Percentiles rank a stretch among this genome's conserved stretches.
Conservation (phyloP, 1,140 invertebrate species). For the Ptiloglossa arizonensis region DNA sequence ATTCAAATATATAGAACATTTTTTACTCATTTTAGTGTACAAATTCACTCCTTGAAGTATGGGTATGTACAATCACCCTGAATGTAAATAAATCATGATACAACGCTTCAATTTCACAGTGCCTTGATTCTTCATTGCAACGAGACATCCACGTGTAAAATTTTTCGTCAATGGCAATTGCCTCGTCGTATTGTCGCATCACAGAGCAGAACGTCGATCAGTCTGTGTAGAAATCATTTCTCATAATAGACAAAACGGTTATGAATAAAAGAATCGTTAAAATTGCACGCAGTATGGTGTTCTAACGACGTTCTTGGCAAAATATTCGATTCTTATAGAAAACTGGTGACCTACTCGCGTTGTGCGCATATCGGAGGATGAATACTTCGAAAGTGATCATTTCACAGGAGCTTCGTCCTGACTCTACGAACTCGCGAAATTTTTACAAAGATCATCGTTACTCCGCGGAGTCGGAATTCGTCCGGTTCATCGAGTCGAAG, state of each 20-base stretch:
- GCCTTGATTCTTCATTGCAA: no score
- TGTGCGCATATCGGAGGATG: not conserved
- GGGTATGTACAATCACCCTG: no score
- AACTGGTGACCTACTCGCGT: not conserved
- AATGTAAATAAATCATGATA: no score
- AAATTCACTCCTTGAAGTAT: no score
- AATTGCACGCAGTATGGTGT: not conserved
- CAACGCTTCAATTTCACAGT: no score
- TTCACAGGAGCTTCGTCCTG: not conserved
- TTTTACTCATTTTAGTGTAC: no score
- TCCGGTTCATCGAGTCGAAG: no score
- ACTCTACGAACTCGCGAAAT: no score
- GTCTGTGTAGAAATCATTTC: not conserved
- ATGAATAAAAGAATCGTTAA: slow-evolving; percentile 8
- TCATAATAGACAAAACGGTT: not conserved
- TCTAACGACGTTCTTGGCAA: slow-evolving; percentile 4
- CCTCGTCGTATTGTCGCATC: not conserved
- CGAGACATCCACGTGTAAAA: no score
- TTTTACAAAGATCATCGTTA: no score
- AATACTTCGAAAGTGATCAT: not conserved
- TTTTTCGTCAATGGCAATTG: not conserved
- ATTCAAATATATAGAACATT: no score
- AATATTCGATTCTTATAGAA: not conserved
- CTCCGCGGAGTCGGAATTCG: no score
- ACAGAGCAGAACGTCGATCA: not conserved